phyloP scores from a whole-genome alignment of 2,888 invertebrate genomes.

The Flexamia atlantica region DNA sequence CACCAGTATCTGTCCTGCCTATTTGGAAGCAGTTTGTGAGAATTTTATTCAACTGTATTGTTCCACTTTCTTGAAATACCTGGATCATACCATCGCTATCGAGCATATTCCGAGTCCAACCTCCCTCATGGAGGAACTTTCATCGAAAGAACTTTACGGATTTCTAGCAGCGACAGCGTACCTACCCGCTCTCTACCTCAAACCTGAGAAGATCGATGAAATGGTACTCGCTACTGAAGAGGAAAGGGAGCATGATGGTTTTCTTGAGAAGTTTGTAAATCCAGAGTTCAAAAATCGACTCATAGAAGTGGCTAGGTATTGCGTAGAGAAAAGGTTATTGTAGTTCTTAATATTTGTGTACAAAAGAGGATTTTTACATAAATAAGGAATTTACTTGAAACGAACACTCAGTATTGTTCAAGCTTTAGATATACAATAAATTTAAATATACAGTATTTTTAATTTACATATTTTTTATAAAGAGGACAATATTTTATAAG shows the following conservation, averaged over 20 bases:
- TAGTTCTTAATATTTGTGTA: not conserved
- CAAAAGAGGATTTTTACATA: too few relatives aligned
- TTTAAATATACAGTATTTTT: too few relatives aligned
- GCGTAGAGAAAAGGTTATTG: not conserved
- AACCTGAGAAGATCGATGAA: not conserved
- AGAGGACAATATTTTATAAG: too few relatives aligned
- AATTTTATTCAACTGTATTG: not conserved
- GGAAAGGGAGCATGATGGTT: not conserved
- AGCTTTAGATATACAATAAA: too few relatives aligned
- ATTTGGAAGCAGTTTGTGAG: not conserved
- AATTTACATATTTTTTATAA: too few relatives aligned
- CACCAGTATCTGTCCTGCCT: slow-evolving; percentile 24
- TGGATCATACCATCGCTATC: not conserved
- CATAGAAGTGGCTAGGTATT: not conserved
- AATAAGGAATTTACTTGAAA: too few relatives aligned
- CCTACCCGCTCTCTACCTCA: slow-evolving; percentile 14
- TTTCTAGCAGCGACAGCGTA: slow-evolving; percentile 35
- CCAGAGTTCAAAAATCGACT: slow-evolving; percentile 6
- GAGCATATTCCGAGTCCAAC: not conserved
- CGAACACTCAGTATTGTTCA: too few relatives aligned
- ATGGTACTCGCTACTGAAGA: not conserved
- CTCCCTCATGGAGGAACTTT: not conserved
- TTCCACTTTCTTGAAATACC: not conserved
- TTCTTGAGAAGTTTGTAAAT: not conserved
- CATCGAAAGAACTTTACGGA: slow-evolving; percentile 40